These are phyloP conservation scores for Pipra filicauda DNA, from an alignment of 2,113 vertebrate genomes.

Conservation along the genomic window DNA sequence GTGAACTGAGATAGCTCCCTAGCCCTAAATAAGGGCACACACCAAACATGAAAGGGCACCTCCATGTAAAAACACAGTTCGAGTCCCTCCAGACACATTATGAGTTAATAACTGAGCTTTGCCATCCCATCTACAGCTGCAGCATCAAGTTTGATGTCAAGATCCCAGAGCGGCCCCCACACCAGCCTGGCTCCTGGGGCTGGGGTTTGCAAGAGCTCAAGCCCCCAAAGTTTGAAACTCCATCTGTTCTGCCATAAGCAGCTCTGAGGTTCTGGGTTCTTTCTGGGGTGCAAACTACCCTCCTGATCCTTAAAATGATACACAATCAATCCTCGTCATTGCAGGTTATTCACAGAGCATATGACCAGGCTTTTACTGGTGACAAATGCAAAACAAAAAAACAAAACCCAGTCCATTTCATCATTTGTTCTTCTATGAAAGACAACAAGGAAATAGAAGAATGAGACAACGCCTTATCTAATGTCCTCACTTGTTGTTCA, in stretches of 20 bases:
- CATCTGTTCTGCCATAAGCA: not conserved
- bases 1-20: not conserved
- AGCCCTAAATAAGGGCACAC: not conserved
- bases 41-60: fast-evolving
- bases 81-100: not conserved
- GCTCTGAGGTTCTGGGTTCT: not conserved
- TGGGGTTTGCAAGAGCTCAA: not conserved
- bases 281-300: not conserved
- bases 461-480: not conserved
- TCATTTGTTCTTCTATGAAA: not conserved
- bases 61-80: not conserved
- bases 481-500: not conserved
- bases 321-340: not conserved
- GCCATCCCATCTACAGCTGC: not conserved
- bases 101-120: not conserved
- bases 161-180: not conserved
- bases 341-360: not conserved
- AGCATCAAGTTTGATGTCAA: not conserved
- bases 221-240: not conserved
- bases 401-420: not conserved
- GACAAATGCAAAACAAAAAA: not conserved
- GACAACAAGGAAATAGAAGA: not conserved
- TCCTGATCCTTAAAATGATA: not conserved
- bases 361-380: not conserved
- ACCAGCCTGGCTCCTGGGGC: not conserved